Evolutionary conservation across 2,888 invertebrate genomes (phyloP), one percentile per base, ranked within the genome.

Genomic region (Homarus gammarus): DNA sequence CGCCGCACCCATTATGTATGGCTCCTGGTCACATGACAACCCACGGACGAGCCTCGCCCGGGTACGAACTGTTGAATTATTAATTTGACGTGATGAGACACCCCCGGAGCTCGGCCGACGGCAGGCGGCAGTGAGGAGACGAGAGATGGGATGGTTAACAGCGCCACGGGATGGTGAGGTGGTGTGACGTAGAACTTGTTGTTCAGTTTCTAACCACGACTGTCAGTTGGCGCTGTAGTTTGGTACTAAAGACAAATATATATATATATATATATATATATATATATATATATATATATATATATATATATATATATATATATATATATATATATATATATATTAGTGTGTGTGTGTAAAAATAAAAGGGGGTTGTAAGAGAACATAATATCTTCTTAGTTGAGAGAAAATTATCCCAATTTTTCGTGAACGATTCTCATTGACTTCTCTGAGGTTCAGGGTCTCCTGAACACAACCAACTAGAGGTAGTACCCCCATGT

Each of bases 81-180:
- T 73, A 85, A 77, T 77, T n/a, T 85, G 85, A 85, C 85, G 72
- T 77, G 85, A 64, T 85, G 77, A 44, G 85, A 85, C 85, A 85
- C 64, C 22, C 68, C 75, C 44, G 15, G 40, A 36, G 51, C n/a
- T 18, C 40, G 40, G 5, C 12, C 22, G 51, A 33, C 40, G 31
- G 31, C 3, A n/a, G 70, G 12, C 22, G 75, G n/a, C 10, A 38
- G n/a, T 33, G 31, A 70, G 31, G 44, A 70, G 44, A 27, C 5
- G 33, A 31, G 44, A 82, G 31, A 31, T 68, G 70, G 61, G 40
- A 38, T n/a, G n/a, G n/a, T n/a, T n/a, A 49, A 49, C 10, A 49
- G 49, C 10, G 49, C 49, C 49, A 49, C 49, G 49, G 49, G 49
- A 49, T 15, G 15, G 10, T 15, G 15, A 8, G 0, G 49, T 49